Conservation (phyloP, 1,140 invertebrate genomes). For the Drosophila subpulchrella region DNA sequence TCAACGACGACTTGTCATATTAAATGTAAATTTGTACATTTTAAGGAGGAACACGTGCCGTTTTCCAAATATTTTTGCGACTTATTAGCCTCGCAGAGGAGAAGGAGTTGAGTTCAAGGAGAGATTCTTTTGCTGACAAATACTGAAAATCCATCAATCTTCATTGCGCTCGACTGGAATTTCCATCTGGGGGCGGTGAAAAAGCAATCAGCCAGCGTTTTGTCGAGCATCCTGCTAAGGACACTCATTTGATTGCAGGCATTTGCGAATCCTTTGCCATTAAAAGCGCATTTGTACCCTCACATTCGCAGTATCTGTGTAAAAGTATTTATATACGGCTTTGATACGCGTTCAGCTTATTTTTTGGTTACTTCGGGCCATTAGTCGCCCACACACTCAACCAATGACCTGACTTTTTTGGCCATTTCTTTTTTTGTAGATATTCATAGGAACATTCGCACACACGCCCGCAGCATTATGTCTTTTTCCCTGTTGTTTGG, state of each 20-base stretch:
- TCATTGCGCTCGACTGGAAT: slow-evolving; percentile 54
- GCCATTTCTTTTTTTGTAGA: slow-evolving; percentile 44
- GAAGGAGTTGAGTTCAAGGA: slow-evolving; percentile 10
- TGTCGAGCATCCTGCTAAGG: slow-evolving; percentile 45
- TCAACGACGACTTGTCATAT: slow-evolving; percentile 50
- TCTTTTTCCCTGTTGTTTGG: slow-evolving; percentile 45
- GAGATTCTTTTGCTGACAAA: slow-evolving; percentile 40
- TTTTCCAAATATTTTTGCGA: slow-evolving; percentile 61
- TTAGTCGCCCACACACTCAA: slow-evolving; percentile 41
- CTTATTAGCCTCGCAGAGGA: slow-evolving; percentile 58
- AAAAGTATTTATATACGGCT: slow-evolving; percentile 54
- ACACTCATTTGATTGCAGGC: slow-evolving; percentile 31
- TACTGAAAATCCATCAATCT: slow-evolving; percentile 71
- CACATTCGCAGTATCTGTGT: slow-evolving; percentile 2
- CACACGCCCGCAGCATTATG: slow-evolving; percentile 69
- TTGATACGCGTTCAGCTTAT: slow-evolving; percentile 51
- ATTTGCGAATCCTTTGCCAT: slow-evolving; percentile 54
- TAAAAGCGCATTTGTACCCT: slow-evolving; percentile 71
- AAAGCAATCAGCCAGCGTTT: slow-evolving; percentile 53
- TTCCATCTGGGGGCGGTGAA: slow-evolving; percentile 27
- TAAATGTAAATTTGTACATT: slow-evolving; percentile 76
- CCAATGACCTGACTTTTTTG: slow-evolving; percentile 67
- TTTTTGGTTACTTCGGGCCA: slow-evolving; percentile 42
- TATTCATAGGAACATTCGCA: slow-evolving; percentile 59
- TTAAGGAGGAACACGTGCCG: slow-evolving; percentile 41